Conservation (phyloP, 2,113 vertebrate genomes). For the Todiramphus saurophagus region DNA sequence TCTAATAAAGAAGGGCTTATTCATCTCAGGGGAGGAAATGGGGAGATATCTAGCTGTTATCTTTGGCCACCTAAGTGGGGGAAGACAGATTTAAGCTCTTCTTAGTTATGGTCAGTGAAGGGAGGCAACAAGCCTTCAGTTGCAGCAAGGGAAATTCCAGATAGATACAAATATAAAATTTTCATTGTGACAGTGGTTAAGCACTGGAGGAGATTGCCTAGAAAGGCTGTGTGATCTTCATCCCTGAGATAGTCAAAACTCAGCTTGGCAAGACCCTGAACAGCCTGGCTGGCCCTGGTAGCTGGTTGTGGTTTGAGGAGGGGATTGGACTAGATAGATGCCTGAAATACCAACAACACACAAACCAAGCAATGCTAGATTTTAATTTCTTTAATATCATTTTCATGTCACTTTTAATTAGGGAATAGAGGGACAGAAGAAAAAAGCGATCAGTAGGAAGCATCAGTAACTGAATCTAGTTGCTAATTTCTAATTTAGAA, state of each 20-base stretch:
- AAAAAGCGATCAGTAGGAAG: neutral
- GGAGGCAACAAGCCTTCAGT: neutral
- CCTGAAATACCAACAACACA: neutral
- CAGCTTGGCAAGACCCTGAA: neutral
- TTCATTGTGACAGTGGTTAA: neutral
- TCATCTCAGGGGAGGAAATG: neutral
- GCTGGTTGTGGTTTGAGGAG: neutral
- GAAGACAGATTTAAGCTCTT: neutral
- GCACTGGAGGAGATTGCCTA: neutral
- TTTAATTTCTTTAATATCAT: neutral
- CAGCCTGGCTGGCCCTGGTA: neutral
- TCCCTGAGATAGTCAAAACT: neutral
- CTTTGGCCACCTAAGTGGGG: neutral
- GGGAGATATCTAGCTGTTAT: neutral
- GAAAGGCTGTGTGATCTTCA: neutral
- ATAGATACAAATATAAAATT: neutral
- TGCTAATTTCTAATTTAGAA: neutral
- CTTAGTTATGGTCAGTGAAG: neutral
- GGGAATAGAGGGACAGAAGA: neutral
- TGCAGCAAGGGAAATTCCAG: neutral
- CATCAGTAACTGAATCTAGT: neutral
- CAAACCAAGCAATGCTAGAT: neutral
- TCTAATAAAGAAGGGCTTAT: neutral
- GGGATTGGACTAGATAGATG: rapidly evolving
- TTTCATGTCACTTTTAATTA: neutral